Evolutionary conservation across 2,888 invertebrate species (phyloP), one percentile per base, ranked within the genome.

Genomic region (Alloplasta piceator): DNA sequence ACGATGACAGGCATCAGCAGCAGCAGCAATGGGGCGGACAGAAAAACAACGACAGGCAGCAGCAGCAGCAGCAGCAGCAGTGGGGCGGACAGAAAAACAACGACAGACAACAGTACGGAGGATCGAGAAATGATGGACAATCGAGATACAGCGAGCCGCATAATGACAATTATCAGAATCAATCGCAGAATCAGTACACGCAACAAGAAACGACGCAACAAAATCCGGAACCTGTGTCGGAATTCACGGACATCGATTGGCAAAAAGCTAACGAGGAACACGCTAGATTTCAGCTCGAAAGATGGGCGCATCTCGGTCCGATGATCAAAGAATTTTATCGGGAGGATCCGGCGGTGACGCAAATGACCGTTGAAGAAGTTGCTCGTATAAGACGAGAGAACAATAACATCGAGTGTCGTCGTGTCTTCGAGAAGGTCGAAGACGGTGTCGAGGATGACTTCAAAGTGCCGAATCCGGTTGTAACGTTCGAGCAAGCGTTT

Each of bases 321-420:
- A 93, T 98, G 12, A 92, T 94, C 0, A 98, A 98, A 92, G 92
- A 96, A 84, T 98, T 98, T 89, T 98, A 98, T 87, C 92, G 94
- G 68, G 98, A 98, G 93, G 94, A 96, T 86, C 94, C 95, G 0
- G 94, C 93, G 60, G 95, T 98, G 0, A 92, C 95, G 2, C 93
- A 93, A 5, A 95, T 98, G 94, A 87, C 94, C 0, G 89, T 93
- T 0, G 93, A 94, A 6, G 94, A 96, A 85, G 96, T 96, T 0
- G 93, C 93, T 0, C 89, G 92, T 38, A 95, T 97, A 89, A 94
- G 96, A 63, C 85, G 90, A 67, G 93, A 93, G 5, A 96, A 95
- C 84, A 95, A 96, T 91, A 95, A 96, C 78, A 97, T 97, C 39
- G 94, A 95, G 71, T 97, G 97, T 0, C 94, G 94, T 46, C 93